These are phyloP conservation scores for Rhinichthys osculus DNA, from an alignment of 2,797 vertebrate species.

Conservation along the genomic window DNA sequence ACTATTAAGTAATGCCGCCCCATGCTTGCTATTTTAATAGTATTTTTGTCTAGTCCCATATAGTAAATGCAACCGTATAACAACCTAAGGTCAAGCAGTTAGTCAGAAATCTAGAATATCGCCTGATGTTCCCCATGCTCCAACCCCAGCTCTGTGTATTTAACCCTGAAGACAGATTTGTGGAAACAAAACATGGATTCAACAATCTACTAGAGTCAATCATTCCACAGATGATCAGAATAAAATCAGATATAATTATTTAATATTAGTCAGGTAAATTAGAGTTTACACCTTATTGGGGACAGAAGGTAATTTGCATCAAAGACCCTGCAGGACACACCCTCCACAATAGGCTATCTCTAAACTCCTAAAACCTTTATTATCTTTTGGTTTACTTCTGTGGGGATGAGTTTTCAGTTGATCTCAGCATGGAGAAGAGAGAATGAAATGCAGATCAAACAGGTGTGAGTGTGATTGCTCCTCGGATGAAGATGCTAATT, in stretches of 20 bases:
- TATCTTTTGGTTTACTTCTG: no score
- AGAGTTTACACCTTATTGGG: neutral
- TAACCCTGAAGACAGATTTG: neutral
- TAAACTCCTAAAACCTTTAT: neutral
- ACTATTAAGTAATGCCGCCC: neutral
- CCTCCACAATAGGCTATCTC: neutral
- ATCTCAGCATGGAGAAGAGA: neutral
- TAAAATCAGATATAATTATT: neutral
- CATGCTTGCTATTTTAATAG: slow-evolving; percentile 16
- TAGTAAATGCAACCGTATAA: neutral
- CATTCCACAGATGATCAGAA: neutral
- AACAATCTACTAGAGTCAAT: neutral
- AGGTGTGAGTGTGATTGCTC: neutral
- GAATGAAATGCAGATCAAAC: neutral
- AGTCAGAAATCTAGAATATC: neutral
- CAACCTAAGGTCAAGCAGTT: neutral
- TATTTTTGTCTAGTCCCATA: neutral
- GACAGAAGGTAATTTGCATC: neutral
- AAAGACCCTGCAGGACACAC: neutral
- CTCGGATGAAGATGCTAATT: neutral
- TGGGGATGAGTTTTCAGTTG: no score
- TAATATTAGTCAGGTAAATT: neutral
- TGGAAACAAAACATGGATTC: neutral
- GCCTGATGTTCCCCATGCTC: neutral
- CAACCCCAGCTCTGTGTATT: neutral